A percentile compares a stretch with the other conserved stretches of the same genome.
Conservation (phyloP, 2,888 invertebrate genomes). For the Leucania comma region DNA sequence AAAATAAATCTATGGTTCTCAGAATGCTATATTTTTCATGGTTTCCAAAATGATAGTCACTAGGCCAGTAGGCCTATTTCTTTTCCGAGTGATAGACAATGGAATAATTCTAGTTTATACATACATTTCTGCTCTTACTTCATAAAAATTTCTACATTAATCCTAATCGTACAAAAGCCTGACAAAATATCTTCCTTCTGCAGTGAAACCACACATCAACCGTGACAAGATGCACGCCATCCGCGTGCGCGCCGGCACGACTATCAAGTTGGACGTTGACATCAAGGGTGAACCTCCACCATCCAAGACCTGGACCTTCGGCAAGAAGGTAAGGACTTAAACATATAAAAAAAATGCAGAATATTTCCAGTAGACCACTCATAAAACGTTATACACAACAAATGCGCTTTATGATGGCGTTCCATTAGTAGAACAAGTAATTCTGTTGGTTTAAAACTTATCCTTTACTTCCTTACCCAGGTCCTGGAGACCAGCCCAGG, state of each 20-base stretch:
- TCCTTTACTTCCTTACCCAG: slow-evolving; percentile 69
- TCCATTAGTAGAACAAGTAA: background rate
- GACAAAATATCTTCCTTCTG: background rate
- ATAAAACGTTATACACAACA: too few relatives aligned
- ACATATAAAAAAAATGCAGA: too few relatives aligned
- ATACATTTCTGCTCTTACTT: too few relatives aligned
- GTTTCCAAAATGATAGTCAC: too few relatives aligned
- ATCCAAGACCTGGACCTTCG: slow-evolving; percentile 95
- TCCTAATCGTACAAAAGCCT: background rate
- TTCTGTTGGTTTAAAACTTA: background rate
- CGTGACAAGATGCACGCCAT: slow-evolving; percentile 97
- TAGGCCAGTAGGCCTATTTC: too few relatives aligned
- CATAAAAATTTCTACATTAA: background rate
- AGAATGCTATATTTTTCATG: too few relatives aligned
- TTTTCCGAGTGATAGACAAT: too few relatives aligned
- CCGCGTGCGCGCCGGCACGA: slow-evolving; percentile 97
- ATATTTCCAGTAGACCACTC: too few relatives aligned
- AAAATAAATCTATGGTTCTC: too few relatives aligned
- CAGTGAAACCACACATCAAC: slow-evolving; percentile 98
- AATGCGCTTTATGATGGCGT: too few relatives aligned
- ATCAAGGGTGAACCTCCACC: slow-evolving; percentile 99
- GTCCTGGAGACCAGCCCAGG: slow-evolving; percentile 92
- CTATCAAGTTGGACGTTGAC: slow-evolving; percentile 97
- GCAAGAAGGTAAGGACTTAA: slow-evolving; percentile 85
- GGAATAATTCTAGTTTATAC: too few relatives aligned